Percentiles rank a stretch among this genome's conserved stretches.
Conservation (phyloP, 2,888 invertebrate species). For the Taphrorychus bicolor region DNA sequence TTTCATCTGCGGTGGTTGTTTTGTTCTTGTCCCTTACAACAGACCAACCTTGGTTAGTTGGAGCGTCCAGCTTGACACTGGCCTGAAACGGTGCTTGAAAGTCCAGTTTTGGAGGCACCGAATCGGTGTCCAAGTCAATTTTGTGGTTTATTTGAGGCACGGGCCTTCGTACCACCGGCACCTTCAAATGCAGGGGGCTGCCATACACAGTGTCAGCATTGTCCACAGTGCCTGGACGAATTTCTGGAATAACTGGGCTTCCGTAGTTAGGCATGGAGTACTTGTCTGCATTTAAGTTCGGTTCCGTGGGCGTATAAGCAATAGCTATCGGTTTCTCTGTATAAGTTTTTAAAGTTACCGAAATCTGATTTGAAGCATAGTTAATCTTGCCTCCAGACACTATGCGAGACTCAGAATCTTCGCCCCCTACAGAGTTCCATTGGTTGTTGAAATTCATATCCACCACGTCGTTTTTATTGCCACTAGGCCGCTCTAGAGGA, state of each 20-base stretch:
- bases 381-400: constrained; percentile 52
- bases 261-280: constrained; percentile 62
- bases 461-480: constrained; percentile 57
- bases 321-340: constrained; percentile 70
- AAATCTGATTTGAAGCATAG: constrained; percentile 50
- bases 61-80: constrained; percentile 66
- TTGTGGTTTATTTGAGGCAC: constrained; percentile 40
- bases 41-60: constrained; percentile 68
- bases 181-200: constrained; percentile 22
- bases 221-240: constrained; percentile 53
- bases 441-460: constrained; percentile 53
- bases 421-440: constrained; percentile 56
- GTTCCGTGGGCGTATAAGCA: constrained; percentile 69
- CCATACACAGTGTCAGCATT: constrained; percentile 40
- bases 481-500: constrained; percentile 67
- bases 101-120: constrained; percentile 57
- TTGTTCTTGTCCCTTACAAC: constrained; percentile 60
- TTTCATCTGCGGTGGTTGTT: constrained; percentile 46
- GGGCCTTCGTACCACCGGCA: constrained; percentile 9
- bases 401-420: constrained; percentile 59
- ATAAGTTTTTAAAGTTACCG: constrained; percentile 58
- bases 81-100: constrained; percentile 76
- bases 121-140: constrained; percentile 41
- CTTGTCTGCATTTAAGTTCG: constrained; percentile 51
- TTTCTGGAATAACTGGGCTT: constrained; percentile 62